phyloP scores from a whole-genome alignment of 2,797 vertebrate species.

The Dendrocincla tyrannina region DNA sequence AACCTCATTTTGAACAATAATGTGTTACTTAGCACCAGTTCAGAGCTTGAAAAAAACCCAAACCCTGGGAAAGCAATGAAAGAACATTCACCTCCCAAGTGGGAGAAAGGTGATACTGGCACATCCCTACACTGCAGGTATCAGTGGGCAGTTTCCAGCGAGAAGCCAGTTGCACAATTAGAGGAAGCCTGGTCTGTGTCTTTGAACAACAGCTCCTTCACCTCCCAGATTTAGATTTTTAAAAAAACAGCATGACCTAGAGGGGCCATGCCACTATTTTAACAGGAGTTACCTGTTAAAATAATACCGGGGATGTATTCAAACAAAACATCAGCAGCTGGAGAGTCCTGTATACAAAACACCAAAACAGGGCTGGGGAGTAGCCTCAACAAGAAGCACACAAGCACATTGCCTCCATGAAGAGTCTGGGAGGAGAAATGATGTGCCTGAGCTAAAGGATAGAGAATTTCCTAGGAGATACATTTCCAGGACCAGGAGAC shows the following conservation, averaged over 20 bases:
- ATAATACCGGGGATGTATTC: not conserved
- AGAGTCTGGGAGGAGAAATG: not conserved
- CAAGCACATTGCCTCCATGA: fast-evolving
- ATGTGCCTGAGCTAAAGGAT: not conserved
- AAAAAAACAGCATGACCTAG: not conserved
- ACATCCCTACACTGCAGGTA: not conserved
- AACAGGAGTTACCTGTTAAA: not conserved
- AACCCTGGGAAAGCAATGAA: not conserved
- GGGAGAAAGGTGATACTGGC: not conserved
- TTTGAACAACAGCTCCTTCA: not conserved
- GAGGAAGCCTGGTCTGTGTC: not conserved
- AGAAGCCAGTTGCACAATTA: fast-evolving
- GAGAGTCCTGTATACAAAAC: not conserved
- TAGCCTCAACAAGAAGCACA: not conserved
- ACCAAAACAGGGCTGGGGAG: not conserved
- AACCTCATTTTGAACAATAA: not conserved
- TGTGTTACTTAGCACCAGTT: not conserved
- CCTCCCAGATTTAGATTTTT: not conserved
- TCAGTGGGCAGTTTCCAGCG: not conserved
- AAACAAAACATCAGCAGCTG: not conserved
- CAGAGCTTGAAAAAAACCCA: not conserved
- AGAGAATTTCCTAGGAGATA: not conserved
- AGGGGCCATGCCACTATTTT: not conserved
- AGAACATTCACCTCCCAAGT: not conserved
- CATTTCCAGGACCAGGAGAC: fast-evolving